These are phyloP conservation scores for Lymantria dispar DNA, from an alignment of 2,888 invertebrate genomes.

Conservation along the genomic window DNA sequence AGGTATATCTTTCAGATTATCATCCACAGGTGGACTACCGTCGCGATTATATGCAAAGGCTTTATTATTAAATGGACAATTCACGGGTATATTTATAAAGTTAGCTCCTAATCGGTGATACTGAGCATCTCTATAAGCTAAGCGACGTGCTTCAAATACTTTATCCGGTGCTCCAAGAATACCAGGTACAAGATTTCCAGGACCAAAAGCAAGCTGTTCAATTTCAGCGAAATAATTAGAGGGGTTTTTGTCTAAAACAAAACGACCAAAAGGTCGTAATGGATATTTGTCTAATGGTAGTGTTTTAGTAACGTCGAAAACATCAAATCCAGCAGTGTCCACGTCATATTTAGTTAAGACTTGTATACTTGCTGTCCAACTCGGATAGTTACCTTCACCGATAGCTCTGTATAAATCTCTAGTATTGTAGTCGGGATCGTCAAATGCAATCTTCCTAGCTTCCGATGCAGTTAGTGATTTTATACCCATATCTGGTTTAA, in stretches of 20 bases:
- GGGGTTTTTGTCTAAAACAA: conserved; percentile 93
- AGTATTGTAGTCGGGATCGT: conserved; percentile 93
- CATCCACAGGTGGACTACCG: conserved; percentile 87
- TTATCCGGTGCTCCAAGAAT: conserved; percentile 95
- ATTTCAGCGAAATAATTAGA: conserved; percentile 95
- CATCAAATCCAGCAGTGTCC: conserved; percentile 88
- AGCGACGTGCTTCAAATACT: conserved; percentile 91
- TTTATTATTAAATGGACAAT: conserved; percentile 90
- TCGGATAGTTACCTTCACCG: conserved; percentile 85
- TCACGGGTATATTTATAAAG: conserved; percentile 94
- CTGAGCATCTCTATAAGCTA: conserved; percentile 95
- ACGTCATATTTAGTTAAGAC: conserved; percentile 92
- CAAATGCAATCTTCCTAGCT: conserved; percentile 84
- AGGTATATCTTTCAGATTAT: conserved; percentile 93
- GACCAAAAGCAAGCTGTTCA: conserved; percentile 94
- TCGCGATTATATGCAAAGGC: conserved; percentile 92
- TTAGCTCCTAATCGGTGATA: conserved; percentile 92
- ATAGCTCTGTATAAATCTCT: conserved; percentile 94
- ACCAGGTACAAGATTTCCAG: conserved; percentile 93
- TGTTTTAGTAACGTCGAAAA: conserved; percentile 94
- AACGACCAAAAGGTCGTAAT: conserved; percentile 89
- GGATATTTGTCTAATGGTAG: conserved; percentile 91
- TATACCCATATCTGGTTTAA: conserved; percentile 93
- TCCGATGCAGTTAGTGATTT: conserved; percentile 86
- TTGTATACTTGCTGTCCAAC: conserved; percentile 90